Base-by-base conservation (phyloP, 1,140 invertebrate species). In the Grapholita molesta region DNA sequence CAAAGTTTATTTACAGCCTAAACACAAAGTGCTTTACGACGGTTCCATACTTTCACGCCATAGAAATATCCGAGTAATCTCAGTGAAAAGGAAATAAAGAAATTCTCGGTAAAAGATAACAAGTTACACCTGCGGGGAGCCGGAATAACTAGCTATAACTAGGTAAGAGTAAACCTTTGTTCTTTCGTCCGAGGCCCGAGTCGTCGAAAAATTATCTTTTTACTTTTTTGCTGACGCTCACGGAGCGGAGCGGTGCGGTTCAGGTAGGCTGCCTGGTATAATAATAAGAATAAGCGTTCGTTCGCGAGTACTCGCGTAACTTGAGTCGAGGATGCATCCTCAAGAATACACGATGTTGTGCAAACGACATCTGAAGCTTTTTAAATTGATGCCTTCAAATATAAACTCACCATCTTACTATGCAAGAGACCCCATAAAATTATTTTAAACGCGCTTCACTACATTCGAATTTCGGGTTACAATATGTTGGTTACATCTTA, bases 201-300 rank as follows among this genome's bases (percentile, higher is more conserved):
- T 85, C 81, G 70, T 83, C 82, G 80, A 87, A 85, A 86, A 84
- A 84, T 83, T 85, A 84, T 88, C 83, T 87, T 88, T 89, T 85
- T 88, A 78, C 73, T 82, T 90, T 84, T 88, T 88, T 88, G 86
- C 83, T 70, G 80, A 80, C 75, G 78, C 73, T 76, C 78, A 74
- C 71, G 69, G 65, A 70, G 69, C 72, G 73, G 66, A 66, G 75
- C 72, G 76, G 74, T 76, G 76, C 72, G 73, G 80, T 82, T 79
- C 86, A 89, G 84, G 85, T 88, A 86, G 78, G 72, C 70, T 76
- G 72, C 70, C 75, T 78, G 78, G 80, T 83, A 85, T 78, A 82
- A 85, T 84, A 78, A 80, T 57, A 55, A 64, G 64, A 48, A 57
- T 68, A 55, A 64, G 66, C 57, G 66, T 38, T 70, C 67, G 73